Evolutionary conservation across 1,140 invertebrate species (phyloP), one percentile per base, ranked within the genome.

Genomic region (Lepidurus arcticus): DNA sequence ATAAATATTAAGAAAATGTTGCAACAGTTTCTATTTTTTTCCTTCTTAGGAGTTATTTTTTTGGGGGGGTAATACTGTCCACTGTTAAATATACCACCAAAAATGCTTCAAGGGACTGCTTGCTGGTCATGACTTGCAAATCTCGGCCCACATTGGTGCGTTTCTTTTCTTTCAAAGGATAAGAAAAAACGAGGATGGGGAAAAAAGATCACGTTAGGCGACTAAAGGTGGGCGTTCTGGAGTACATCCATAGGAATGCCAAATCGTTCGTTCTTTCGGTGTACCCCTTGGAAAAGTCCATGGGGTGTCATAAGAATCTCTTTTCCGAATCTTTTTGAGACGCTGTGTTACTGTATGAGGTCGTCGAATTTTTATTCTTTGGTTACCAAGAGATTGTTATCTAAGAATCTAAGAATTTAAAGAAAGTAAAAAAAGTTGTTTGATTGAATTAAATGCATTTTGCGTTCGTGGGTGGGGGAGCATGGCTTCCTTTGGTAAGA

Each of bases 171-270:
- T 16, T 13, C 53, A 16, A 65, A 65, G n/a, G n/a, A 65, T n/a
- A 65, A 65, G 16, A 16, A 65, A 1, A 65, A 65, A 65, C 4
- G 0, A 65, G 16, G 21, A 65, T n/a, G 21, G 53, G 7, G 1
- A 21, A 65, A 21, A 9, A 65, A 65, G 21, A 65, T 21, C 53
- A 65, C 16, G 53, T 65, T 13, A 65, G 21, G 21, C 16, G 53
- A 65, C 53, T 65, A 65, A 65, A 65, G 53, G 53, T 65, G 53
- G 53, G 53, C 53, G 53, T 65, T 65, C 53, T 65, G 53, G 53
- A 65, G 53, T 65, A 65, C 8, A 13, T 65, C 9, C 16, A 65
- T n/a, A 65, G 53, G 53, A 65, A 65, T 65, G 53, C 53, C 53
- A 65, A 65, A 65, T 65, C 53, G 53, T 65, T 65, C 53, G 21